Evolutionary conservation across 92 coral and sea anemone genomes (phyloP).

Genomic region (Palythoa grandiflora): DNA sequence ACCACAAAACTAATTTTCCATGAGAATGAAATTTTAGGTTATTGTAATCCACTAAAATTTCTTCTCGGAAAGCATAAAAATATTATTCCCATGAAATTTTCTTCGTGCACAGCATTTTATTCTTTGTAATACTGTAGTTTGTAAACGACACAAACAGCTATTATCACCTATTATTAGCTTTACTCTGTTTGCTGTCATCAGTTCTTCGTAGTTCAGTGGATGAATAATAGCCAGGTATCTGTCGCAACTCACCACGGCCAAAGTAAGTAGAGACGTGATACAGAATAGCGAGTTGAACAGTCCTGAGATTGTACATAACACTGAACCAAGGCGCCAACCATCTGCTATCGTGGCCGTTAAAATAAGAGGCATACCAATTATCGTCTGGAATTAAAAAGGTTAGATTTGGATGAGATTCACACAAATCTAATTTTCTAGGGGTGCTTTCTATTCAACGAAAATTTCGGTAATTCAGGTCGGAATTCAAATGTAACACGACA

Average conservation of each 20-base stretch:
- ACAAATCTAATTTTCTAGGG: background rate
- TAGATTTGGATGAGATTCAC: too few species aligned
- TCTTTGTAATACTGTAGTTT: too few species aligned
- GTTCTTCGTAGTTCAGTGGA: constrained; percentile 45
- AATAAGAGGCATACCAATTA: constrained; percentile 66
- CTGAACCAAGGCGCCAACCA: constrained; percentile 59
- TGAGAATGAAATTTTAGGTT: too few species aligned
- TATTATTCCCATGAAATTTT: too few species aligned
- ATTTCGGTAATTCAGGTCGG: too few species aligned
- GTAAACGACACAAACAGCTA: background rate
- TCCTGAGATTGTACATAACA: constrained; percentile 55
- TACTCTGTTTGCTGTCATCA: constrained; percentile 47
- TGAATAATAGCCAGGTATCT: constrained; percentile 59
- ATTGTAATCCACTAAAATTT: too few species aligned
- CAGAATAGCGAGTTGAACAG: constrained; percentile 68
- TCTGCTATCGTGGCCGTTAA: constrained; percentile 51
- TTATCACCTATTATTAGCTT: constrained; percentile 30
- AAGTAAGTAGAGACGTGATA: constrained; percentile 60
- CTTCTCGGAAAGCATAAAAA: too few species aligned
- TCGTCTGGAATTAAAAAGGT: constrained; percentile 37
- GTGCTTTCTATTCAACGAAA: too few species aligned
- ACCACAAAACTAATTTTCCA: too few species aligned
- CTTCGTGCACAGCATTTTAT: too few species aligned
- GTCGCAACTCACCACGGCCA: constrained; percentile 65
- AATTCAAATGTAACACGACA: too few species aligned